A percentile compares a stretch with the other conserved stretches of the same genome.
These are phyloP conservation scores for Acipenser transmontanus DNA, from an alignment of 2,797 vertebrate genomes.

Conservation along the genomic window DNA sequence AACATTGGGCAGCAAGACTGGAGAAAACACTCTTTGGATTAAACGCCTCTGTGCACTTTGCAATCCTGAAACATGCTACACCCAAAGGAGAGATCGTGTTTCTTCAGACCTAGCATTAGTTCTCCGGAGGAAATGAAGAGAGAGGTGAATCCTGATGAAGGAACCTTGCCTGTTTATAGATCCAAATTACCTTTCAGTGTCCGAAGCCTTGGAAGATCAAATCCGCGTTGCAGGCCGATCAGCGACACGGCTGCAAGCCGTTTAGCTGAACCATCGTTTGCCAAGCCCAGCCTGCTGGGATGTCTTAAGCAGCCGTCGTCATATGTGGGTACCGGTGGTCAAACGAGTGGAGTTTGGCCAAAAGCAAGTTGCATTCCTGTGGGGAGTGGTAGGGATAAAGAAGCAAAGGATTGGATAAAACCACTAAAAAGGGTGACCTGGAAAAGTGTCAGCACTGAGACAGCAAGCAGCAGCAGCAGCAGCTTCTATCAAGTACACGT, in stretches of 20 bases:
- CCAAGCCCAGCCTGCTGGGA: not conserved
- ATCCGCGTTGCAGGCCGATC: not conserved
- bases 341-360: not conserved
- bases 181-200: not conserved
- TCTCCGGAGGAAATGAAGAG: conserved; percentile 16
- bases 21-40: too few species aligned
- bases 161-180: not conserved
- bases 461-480: conserved; percentile 1
- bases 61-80: conserved; percentile 9
- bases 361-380: conserved; percentile 4
- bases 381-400: not conserved
- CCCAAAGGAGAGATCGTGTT: conserved; percentile 14
- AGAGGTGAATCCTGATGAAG: conserved; percentile 1
- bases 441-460: conserved; percentile 4
- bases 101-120: conserved; percentile 10
- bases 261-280: not conserved
- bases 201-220: not conserved
- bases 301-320: not conserved
- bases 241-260: not conserved
- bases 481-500: conserved; percentile 25
- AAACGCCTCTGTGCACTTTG: not conserved
- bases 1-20: too few species aligned
- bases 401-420: not conserved
- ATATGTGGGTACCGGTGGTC: not conserved
- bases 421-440: conserved; percentile 9